Evolutionary conservation across 1,140 invertebrate species (phyloP).

Genomic region (Drosophila baimaii): DNA sequence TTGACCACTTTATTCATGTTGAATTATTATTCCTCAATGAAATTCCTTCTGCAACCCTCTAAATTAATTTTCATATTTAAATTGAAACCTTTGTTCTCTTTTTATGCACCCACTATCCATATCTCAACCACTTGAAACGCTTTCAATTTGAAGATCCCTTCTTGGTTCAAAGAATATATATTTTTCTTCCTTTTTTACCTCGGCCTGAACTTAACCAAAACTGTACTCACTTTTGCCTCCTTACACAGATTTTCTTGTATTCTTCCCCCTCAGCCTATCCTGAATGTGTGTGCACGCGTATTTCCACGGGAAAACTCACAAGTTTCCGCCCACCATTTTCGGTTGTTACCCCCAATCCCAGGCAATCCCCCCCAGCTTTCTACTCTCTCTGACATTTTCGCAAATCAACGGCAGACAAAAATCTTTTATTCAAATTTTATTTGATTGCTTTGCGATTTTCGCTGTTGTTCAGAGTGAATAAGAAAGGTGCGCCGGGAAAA

Average conservation of each 20-base stretch:
- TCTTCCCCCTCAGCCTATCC: conserved; percentile 12
- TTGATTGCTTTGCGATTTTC: conserved; percentile 83
- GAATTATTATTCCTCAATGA: background rate
- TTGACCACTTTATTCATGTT: background rate
- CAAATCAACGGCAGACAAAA: conserved; percentile 82
- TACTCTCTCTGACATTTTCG: conserved; percentile 52
- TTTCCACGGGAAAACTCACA: conserved; percentile 58
- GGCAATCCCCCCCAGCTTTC: conserved; percentile 9
- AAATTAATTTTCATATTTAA: conserved; percentile 13
- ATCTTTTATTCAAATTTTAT: conserved; percentile 83
- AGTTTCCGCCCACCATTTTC: conserved; percentile 72
- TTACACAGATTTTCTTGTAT: conserved; percentile 21
- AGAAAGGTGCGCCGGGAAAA: conserved; percentile 35
- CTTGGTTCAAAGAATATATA: conserved; percentile 5
- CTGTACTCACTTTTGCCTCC: conserved; percentile 49
- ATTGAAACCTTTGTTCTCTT: conserved; percentile 12
- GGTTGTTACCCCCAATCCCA: conserved; percentile 42
- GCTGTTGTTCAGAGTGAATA: conserved; percentile 58
- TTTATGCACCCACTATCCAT: background rate
- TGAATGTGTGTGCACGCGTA: conserved; percentile 5
- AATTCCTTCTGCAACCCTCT: background rate
- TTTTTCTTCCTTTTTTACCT: background rate
- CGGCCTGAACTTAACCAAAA: conserved; percentile 28
- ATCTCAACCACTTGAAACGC: conserved; percentile 7
- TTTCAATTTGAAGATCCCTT: conserved; percentile 31